These are phyloP conservation scores for Dinomys branickii DNA, from an alignment of 2,113 vertebrate species.

Conservation along the genomic window DNA sequence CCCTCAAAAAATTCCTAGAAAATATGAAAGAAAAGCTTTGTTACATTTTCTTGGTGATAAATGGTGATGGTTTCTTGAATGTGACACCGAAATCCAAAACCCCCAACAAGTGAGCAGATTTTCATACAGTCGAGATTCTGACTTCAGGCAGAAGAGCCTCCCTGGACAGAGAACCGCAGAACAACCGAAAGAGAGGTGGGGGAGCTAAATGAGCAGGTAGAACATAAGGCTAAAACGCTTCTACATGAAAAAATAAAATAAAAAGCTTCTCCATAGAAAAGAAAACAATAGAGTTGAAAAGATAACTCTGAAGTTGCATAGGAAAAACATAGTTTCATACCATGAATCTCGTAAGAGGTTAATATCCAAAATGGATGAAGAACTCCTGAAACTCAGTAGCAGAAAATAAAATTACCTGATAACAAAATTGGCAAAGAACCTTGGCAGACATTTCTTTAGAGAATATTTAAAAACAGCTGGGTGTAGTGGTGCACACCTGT, in stretches of 20 bases:
- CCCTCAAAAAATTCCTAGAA: not conserved
- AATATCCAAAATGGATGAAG: not conserved
- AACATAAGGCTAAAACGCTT: not conserved
- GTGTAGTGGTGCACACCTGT: too few species aligned
- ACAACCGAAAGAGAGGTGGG: not conserved
- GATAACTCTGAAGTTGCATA: not conserved
- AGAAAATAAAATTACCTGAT: not conserved
- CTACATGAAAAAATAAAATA: too few species aligned
- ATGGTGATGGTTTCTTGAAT: not conserved
- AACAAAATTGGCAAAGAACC: not conserved
- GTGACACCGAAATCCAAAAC: not conserved
- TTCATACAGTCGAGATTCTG: not conserved
- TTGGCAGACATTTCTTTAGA: not conserved
- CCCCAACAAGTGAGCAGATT: not conserved
- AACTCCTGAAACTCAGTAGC: not conserved
- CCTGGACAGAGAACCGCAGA: not conserved
- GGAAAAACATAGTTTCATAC: not conserved
- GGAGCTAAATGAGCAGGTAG: not conserved
- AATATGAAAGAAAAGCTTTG: not conserved
- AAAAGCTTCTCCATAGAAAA: not conserved
- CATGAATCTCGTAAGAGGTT: not conserved
- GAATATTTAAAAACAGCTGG: not conserved
- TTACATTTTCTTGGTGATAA: not conserved
- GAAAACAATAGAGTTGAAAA: not conserved
- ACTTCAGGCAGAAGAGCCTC: not conserved